Base-by-base conservation (phyloP, 2,113 vertebrate species). In the Lampris megalopsis region DNA sequence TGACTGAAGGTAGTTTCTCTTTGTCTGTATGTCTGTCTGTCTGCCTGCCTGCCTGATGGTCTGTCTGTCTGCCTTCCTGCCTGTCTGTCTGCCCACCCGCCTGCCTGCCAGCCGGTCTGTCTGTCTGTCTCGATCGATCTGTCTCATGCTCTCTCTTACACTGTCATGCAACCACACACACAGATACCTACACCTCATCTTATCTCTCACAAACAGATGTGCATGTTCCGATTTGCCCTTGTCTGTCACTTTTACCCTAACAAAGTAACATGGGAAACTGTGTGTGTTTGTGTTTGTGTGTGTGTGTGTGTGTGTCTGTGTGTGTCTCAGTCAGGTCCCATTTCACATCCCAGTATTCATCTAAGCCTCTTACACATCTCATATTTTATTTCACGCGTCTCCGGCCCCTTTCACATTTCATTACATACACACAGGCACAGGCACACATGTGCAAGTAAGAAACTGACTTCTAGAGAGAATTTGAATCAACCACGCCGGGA, bases 141-240 rank as follows among this genome's bases (percentile, higher is more conserved):
- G 24, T 24, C 24, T 24, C 24, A 24, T 24, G 24, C 24, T 62
- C 24, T 42, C 24, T 42, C 41, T n/a, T 40, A 68, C 52, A n/a
- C 66, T 8, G 38, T 42, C 45, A 41, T 61, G 68, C 36, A 63
- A 42, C 63, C 41, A 61, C 10, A 70, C 24, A 58, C 64, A 68
- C 65, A 70, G 42, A 70, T 64, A 69, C 37, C 24, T 24, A 73
- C 67, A 57, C 53, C 73, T 82, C 68, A 59, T 68, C 88, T 93
- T 94, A 94, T 94, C 93, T 90, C 75, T 77, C 42, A 52, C 61
- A 79, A 89, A 79, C 92, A 94, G 91, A 90, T 81, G 82, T 84
- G 72, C 73, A 75, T 83, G 79, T 78, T 81, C 73, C 88, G 86
- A 56, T 77, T 76, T 64, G 48, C 48, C 80, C 77, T 73, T 70